Percentiles rank a stretch among this genome's conserved stretches.
Conservation (phyloP, 2,888 invertebrate species). For the Augiades crinisus region DNA sequence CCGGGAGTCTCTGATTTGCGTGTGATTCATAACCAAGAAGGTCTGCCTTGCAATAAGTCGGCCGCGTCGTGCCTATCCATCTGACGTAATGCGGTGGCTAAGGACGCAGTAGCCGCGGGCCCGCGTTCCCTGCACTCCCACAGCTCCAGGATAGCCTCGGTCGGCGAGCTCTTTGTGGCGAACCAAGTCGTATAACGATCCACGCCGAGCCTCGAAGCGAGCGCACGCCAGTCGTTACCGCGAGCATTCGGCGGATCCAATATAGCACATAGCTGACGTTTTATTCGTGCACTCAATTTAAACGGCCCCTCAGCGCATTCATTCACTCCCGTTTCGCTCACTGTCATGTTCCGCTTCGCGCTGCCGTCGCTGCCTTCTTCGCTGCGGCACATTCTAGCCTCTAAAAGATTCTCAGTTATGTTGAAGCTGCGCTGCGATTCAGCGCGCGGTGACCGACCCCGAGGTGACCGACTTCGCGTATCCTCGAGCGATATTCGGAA, state of each 20-base stretch:
- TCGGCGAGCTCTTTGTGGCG: slow-evolving; percentile 97
- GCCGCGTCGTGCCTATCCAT: slow-evolving; percentile 74
- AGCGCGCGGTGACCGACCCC: slow-evolving; percentile 70
- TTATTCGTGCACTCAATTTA: slow-evolving; percentile 80
- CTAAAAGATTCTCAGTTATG: slow-evolving; percentile 73
- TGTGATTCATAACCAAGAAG: slow-evolving; percentile 73
- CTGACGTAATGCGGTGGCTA: slow-evolving; percentile 74
- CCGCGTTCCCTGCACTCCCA: slow-evolving; percentile 97
- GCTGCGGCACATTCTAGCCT: slow-evolving; percentile 70
- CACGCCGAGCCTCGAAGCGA: slow-evolving; percentile 95
- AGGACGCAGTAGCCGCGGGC: slow-evolving; percentile 89
- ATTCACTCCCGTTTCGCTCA: slow-evolving; percentile 82
- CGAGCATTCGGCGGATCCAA: slow-evolving; percentile 95
- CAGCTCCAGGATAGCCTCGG: slow-evolving; percentile 96
- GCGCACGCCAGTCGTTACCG: slow-evolving; percentile 97
- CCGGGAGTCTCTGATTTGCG: slow-evolving; percentile 11
- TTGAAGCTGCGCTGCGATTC: slow-evolving; percentile 74
- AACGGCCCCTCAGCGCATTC: slow-evolving; percentile 83
- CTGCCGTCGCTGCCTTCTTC: slow-evolving; percentile 72
- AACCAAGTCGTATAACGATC: slow-evolving; percentile 99
- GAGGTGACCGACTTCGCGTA: slow-evolving; percentile 67
- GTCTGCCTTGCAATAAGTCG: slow-evolving; percentile 66
- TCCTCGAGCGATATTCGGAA: slow-evolving; percentile 75
- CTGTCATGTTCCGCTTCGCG: slow-evolving; percentile 76
- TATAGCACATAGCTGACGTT: slow-evolving; percentile 81